Evolutionary conservation across 2,888 invertebrate species (phyloP), one percentile per base, ranked within the genome.

Genomic region (Ypsolopha scabrella): DNA sequence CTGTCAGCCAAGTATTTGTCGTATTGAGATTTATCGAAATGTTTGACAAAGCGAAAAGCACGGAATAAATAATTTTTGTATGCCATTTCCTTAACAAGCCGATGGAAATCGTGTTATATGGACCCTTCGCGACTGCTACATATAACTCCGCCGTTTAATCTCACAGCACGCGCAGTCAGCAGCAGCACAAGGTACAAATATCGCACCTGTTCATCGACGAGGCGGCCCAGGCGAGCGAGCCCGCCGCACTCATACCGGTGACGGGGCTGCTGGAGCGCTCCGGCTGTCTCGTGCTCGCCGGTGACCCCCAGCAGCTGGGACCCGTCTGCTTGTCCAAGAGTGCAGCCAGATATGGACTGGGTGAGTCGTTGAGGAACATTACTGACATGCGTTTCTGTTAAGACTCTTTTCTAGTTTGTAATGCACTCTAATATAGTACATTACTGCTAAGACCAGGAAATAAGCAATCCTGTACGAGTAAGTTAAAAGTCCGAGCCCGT

Each of bases 131-230:
- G n/a, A n/a, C n/a, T n/a, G 24, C 24, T 38, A 14, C 24, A 9
- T 13, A 7, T 7, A 13, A 44, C 7, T 44, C 14, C 14, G 6
- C 4, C 14, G 43, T 13, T 4, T 43, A 7, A 13, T 44, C 14
- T 39, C 9, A 39, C 39, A 39, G 39, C 39, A 6, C 10, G 6
- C 11, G 10, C 9, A 39, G 9, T 8, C 43, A 43, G 13, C 10
- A 1, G n/a, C 6, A 38, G 37, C 56, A 61, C 56, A 66, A 62
- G 56, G 54, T 74, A 33, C 58, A 64, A 61, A 93, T 97, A 74
- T 92, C 94, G 0, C 97, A 98, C 72, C 88, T 95, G 14, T 88
- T 97, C 60, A 89, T 97, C 49, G 97, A 98, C 72, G 97, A 98
- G 83, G 95, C 96, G 11, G 97, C 96, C 0, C 96, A 97, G 72